Percentiles rank a stretch among this genome's conserved stretches.
Evolutionary conservation across 2,888 invertebrate species (phyloP).

Genomic region (Drosophila sordidula): DNA sequence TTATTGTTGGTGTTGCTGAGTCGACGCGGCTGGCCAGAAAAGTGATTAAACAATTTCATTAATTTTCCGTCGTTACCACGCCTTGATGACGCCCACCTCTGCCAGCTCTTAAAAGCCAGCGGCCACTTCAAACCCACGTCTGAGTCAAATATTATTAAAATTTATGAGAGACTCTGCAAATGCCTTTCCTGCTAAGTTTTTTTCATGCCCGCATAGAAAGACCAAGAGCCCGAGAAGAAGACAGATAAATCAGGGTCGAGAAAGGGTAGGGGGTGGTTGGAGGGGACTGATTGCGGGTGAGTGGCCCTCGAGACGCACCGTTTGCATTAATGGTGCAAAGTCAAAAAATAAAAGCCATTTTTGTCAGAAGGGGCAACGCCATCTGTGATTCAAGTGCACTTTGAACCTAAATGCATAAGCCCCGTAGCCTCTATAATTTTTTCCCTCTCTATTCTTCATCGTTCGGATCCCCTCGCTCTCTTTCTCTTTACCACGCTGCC

Average conservation of each 20-base stretch:
- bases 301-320: conserved; percentile 67
- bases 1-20: conserved; percentile 4
- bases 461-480: conserved; percentile 5
- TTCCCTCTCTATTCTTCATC: neutral
- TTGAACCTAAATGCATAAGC: conserved; percentile 55
- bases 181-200: conserved; percentile 51
- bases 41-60: conserved; percentile 74
- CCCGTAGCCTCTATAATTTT: conserved; percentile 9
- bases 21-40: conserved; percentile 39
- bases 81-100: conserved; percentile 8
- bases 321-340: conserved; percentile 70
- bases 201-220: conserved; percentile 8
- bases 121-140: conserved; percentile 42
- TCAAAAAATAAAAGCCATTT: conserved; percentile 58
- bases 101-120: conserved; percentile 22
- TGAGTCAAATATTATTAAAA: conserved; percentile 71
- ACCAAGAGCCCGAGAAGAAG: conserved; percentile 10
- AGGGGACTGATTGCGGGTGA: neutral
- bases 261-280: neutral
- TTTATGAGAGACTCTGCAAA: conserved; percentile 61
- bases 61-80: conserved; percentile 42
- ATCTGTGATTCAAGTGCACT: conserved; percentile 55
- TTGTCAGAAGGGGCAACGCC: conserved; percentile 30
- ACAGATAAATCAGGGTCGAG: conserved; percentile 6
- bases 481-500: conserved; percentile 8